These are phyloP conservation scores for Andricus grossulariae DNA, from an alignment of 1,140 invertebrate species.

Conservation along the genomic window DNA sequence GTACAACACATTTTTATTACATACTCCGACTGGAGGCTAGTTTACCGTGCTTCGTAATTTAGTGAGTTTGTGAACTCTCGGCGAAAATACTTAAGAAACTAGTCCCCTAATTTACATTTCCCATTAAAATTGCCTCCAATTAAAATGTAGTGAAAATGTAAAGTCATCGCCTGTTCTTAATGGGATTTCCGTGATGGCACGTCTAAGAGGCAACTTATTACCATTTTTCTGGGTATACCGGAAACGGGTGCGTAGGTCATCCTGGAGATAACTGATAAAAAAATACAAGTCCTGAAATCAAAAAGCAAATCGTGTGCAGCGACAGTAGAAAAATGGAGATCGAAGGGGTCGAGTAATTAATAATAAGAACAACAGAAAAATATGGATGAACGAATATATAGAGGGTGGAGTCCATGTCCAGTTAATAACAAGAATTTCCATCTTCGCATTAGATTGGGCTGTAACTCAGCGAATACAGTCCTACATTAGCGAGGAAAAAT, in stretches of 20 bases:
- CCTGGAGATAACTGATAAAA: neutral
- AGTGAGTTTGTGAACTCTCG: slow-evolving; percentile 26
- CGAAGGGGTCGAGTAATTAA: neutral
- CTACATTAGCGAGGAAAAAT: too few species aligned
- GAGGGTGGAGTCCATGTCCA: too few species aligned
- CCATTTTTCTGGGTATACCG: slow-evolving; percentile 15
- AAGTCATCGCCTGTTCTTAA: slow-evolving; percentile 13
- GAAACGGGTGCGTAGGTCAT: neutral
- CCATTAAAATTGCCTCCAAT: slow-evolving; percentile 23
- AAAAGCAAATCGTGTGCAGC: neutral
- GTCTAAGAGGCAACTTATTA: slow-evolving; percentile 19
- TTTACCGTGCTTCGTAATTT: slow-evolving; percentile 16
- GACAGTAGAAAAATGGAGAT: neutral
- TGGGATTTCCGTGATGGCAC: slow-evolving; percentile 7
- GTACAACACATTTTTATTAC: slow-evolving; percentile 20
- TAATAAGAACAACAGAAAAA: slow-evolving; percentile 31
- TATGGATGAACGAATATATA: neutral
- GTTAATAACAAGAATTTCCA: too few species aligned
- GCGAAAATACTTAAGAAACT: slow-evolving; percentile 30
- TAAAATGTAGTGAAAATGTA: slow-evolving; percentile 31
- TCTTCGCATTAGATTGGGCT: too few species aligned
- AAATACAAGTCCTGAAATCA: neutral
- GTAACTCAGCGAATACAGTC: too few species aligned
- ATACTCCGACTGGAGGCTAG: slow-evolving; percentile 15
- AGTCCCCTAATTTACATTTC: slow-evolving; percentile 28